phyloP scores from a whole-genome alignment of 2,888 invertebrate genomes.

The Melinopterus prodromus region DNA sequence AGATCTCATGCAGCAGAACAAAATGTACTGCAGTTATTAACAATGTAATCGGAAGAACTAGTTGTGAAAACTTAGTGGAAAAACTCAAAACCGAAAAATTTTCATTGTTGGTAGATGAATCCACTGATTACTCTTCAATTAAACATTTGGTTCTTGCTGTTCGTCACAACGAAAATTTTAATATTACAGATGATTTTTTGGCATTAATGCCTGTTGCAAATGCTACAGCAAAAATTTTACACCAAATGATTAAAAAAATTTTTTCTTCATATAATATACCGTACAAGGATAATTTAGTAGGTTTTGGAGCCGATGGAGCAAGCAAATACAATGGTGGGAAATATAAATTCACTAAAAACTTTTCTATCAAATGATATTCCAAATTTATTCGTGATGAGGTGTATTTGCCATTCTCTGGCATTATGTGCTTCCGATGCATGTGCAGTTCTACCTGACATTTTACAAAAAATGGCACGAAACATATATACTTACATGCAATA shows the following conservation, averaged over 20 bases:
- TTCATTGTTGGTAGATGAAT: slow-evolving; percentile 28
- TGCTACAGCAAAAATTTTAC: slow-evolving; percentile 41
- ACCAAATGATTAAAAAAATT: slow-evolving; percentile 40
- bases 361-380: slow-evolving; percentile 49
- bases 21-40: slow-evolving; percentile 5
- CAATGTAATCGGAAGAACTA: slow-evolving; percentile 4
- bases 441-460: slow-evolving; percentile 49
- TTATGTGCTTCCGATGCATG: slow-evolving; percentile 45
- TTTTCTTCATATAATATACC: slow-evolving; percentile 45
- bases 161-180: slow-evolving; percentile 7
- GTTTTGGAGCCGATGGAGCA: slow-evolving; percentile 51
- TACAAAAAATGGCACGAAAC: slow-evolving; percentile 48
- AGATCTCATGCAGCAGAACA: neutral
- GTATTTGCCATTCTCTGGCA: slow-evolving; percentile 49
- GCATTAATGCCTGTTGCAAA: slow-evolving; percentile 42
- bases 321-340: slow-evolving; percentile 49
- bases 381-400: slow-evolving; percentile 51
- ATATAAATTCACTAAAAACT: slow-evolving; percentile 48
- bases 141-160: neutral
- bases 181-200: slow-evolving; percentile 38
- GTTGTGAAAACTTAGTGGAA: neutral
- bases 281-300: slow-evolving; percentile 50
- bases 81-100: neutral
- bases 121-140: slow-evolving; percentile 18
- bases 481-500: slow-evolving; percentile 49